Evolutionary conservation across 2,797 vertebrate species (phyloP), one percentile per base, ranked within the genome.

Genomic region (Enteromius unitaeniatus): DNA sequence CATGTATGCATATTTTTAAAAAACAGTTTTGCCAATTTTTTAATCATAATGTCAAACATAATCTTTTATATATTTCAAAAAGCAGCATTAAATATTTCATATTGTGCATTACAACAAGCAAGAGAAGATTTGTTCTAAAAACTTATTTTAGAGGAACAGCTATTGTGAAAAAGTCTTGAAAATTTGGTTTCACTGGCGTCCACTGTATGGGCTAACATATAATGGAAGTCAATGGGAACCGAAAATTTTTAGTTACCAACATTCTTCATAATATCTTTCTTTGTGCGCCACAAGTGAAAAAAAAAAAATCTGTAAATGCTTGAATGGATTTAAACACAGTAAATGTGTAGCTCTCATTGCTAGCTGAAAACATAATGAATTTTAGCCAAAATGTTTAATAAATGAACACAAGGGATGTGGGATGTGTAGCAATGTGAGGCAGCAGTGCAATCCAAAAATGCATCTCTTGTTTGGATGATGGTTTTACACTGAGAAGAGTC

Each of bases 371-470:
- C 14, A 7, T 53, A n/a, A 34, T 37, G 10, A n/a, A 53, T 37
- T 53, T 53, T 7, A 31, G 28, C 72, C 72, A 74, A 74, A 55
- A 74, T 55, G 31, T 55, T 34, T 40, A 58, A 75, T 55, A 75
- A 58, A 55, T 58, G 1, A 75, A 58, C 51, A 75, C 51, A 75
- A 75, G 21, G 51, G 31, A 75, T 34, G 51, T 58, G 73, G 73
- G 73, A 75, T 75, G 73, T 75, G 51, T 8, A 55, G 6, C 13
- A 21, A 37, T 53, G 19, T n/a, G 49, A 37, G 58, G n/a, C 3
- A 77, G 55, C 6, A 28, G 23, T 34, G 17, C 60, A 47, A 13
- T 31, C 6, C 60, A 65, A 65, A 28, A 78, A 21, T 6, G 23
- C 17, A 65, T 17, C n/a, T 58, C 37, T 64, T 8, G 37, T 79